Base-by-base conservation (phyloP, 2,797 vertebrate genomes). In the Catharus ustulatus region DNA sequence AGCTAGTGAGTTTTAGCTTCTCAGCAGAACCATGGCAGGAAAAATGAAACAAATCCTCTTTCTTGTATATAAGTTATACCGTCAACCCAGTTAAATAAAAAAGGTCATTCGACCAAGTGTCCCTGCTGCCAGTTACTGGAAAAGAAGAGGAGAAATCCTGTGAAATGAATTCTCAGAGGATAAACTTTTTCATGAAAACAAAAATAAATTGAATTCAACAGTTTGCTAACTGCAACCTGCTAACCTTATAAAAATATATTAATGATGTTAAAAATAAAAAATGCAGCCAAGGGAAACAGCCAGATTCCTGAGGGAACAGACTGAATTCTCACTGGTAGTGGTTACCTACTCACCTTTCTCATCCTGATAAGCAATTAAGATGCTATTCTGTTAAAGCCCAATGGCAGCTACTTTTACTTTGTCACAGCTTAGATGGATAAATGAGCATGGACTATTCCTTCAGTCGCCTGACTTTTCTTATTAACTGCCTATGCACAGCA, bases 221-320 rank as follows among this genome's bases (percentile, higher is more conserved):
- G 78, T 95, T 95, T 95, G 11, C 79, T 89, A 90, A 95, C 87
- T 93, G 84, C 58, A 92, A 69, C 76, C 46, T 81, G 26, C 59
- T 94, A 93, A 89, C 62, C 79, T 93, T 89, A 81, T 86, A 92
- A 83, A 95, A 93, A 95, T 78, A 90, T 88, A 89, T 75, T 84
- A 92, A 18, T 76, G 73, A 59, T 75, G 66, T 66, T 89, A 87
- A 94, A 93, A 89, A 84, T 30, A 85, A 89, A 93, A 85, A 75
- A 85, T 69, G 14, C 55, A 86, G 43, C 23, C 58, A 76, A 78
- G 40, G 40, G 90, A 95, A 94, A 75, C 36, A 81, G 34, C 16
- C 58, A 84, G 51, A 52, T 85, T 95, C 93, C 89, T 63, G 34
- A 78, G 73, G 87, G 92, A 94, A 43, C 16, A 78, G 73, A 59